Conservation (phyloP, 2,113 vertebrate genomes). For the Istiophorus platypterus region DNA sequence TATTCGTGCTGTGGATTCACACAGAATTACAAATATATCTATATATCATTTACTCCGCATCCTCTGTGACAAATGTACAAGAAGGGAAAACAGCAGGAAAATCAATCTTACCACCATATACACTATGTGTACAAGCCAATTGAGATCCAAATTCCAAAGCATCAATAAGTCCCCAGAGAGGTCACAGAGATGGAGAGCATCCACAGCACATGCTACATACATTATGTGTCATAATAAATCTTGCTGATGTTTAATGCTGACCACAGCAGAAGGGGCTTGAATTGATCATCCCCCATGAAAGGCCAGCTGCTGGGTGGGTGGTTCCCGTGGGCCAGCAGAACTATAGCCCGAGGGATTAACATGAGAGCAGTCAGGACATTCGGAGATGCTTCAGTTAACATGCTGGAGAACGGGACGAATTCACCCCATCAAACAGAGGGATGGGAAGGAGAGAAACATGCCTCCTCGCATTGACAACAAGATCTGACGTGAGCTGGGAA, state of each 20-base stretch:
- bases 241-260: slow-evolving; percentile 29
- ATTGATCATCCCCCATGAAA: slow-evolving; percentile 43
- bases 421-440: slow-evolving; percentile 7
- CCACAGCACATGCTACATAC: slow-evolving; percentile 19
- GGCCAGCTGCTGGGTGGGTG: slow-evolving; percentile 68
- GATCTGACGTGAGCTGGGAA: slow-evolving; percentile 39
- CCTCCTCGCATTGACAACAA: neutral
- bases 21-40: neutral
- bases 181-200: slow-evolving; percentile 21
- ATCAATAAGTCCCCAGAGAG: neutral
- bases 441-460: slow-evolving; percentile 1
- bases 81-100: neutral
- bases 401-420: slow-evolving; percentile 1
- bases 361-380: slow-evolving; percentile 33
- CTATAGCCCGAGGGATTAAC: slow-evolving; percentile 37
- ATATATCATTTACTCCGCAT: neutral
- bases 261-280: slow-evolving; percentile 43
- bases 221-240: slow-evolving; percentile 45
- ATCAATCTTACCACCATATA: neutral
- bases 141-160: slow-evolving; percentile 1
- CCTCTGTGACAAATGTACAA: neutral
- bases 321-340: slow-evolving; percentile 40
- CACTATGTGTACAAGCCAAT: too few species aligned
- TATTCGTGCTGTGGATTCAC: neutral
- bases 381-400: slow-evolving; percentile 33